Evolutionary conservation across 2,797 vertebrate genomes (phyloP).

Genomic region (Cuniculus paca): DNA sequence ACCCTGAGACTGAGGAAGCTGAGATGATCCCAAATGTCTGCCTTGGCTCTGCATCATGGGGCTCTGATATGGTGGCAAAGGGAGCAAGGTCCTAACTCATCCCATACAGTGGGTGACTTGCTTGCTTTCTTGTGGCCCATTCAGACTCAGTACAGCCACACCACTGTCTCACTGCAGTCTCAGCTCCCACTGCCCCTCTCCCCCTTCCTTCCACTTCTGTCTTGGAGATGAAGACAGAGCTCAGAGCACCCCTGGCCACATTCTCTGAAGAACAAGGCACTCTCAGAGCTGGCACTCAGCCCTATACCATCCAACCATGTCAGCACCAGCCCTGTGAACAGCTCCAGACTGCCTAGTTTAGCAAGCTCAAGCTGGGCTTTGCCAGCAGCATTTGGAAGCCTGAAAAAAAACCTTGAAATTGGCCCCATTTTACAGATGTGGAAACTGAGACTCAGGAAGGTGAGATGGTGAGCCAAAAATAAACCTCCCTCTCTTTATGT

Average conservation of each 20-base stretch:
- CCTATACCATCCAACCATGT: not conserved
- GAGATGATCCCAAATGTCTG: not conserved
- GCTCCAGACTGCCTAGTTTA: accelerated
- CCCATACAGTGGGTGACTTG: accelerated
- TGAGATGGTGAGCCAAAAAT: not conserved
- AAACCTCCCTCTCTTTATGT: not conserved
- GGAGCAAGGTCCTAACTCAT: not conserved
- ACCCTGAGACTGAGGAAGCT: not conserved
- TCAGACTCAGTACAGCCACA: accelerated
- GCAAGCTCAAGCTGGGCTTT: not conserved
- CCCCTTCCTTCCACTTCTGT: not conserved
- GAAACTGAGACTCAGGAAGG: not conserved
- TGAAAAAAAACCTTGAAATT: not conserved
- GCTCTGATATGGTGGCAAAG: accelerated
- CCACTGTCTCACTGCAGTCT: not conserved
- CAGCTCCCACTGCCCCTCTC: not conserved
- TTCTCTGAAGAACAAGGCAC: not conserved
- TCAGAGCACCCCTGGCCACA: not conserved
- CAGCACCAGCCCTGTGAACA: not conserved
- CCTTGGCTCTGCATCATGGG: not conserved
- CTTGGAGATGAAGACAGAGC: not conserved
- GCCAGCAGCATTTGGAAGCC: not conserved
- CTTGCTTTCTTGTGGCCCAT: accelerated
- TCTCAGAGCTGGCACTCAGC: not conserved
- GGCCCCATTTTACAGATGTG: not conserved